Percentiles rank a stretch among this genome's conserved stretches.
Conservation (phyloP, 2,888 invertebrate genomes). For the Odontothrips loti region DNA sequence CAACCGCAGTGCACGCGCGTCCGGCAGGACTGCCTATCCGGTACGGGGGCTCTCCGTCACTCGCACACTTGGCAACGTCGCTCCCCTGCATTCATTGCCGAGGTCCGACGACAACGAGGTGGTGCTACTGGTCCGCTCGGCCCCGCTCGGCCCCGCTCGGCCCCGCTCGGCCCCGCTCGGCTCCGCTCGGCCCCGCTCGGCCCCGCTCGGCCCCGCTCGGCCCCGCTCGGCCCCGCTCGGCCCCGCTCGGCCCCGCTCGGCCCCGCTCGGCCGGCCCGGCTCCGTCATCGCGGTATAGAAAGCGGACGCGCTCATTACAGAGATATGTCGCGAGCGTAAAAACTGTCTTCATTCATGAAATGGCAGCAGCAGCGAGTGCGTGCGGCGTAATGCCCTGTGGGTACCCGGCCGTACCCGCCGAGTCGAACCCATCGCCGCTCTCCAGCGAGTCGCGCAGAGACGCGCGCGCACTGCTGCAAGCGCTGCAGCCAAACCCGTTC, state of each 20-base stretch:
- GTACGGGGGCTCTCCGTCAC: neutral
- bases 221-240: neutral
- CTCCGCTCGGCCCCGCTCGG: neutral
- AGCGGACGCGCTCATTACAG: neutral
- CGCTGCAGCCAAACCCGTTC: no score
- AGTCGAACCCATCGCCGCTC: no score
- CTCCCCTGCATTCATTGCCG: neutral
- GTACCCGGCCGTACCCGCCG: no score
- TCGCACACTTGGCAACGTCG: neutral
- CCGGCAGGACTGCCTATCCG: neutral
- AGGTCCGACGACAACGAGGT: no score
- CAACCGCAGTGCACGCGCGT: neutral
- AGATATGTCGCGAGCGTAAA: neutral
- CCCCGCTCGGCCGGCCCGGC: neutral
- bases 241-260: neutral
- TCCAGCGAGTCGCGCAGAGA: no score
- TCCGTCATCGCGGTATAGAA: neutral
- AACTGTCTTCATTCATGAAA: conserved; percentile 6
- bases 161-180: neutral
- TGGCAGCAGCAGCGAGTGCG: neutral
- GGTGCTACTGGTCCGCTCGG: neutral
- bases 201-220: neutral
- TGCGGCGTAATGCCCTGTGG: no score
- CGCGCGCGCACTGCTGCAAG: no score
- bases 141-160: neutral